A percentile compares a stretch with the other conserved stretches of the same genome.
Conservation (phyloP, 1,140 invertebrate species). For the Diabrotica undecimpunctata region DNA sequence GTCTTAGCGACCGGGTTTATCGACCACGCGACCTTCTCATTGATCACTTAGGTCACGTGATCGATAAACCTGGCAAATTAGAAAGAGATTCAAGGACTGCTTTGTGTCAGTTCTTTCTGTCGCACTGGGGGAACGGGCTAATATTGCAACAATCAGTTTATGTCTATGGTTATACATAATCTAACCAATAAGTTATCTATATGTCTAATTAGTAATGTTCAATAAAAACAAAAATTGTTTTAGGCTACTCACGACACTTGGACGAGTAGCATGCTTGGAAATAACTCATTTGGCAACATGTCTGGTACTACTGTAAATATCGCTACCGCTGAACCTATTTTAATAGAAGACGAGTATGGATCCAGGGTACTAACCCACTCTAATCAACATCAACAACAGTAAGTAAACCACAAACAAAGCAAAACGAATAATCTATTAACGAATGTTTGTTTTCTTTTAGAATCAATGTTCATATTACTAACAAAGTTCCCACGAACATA, state of each 20-base stretch:
- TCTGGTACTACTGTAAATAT: conserved; percentile 53
- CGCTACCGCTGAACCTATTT: conserved; percentile 54
- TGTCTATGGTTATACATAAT: too few relatives aligned
- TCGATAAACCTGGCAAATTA: too few relatives aligned
- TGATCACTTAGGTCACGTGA: too few relatives aligned
- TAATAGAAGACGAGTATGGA: conserved; percentile 71
- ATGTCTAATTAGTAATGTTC: too few relatives aligned
- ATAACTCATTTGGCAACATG: conserved; percentile 40
- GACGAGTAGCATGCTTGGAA: conserved; percentile 50
- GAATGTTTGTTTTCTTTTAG: conserved; percentile 24
- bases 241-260: conserved; percentile 59
- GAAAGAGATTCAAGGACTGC: too few relatives aligned
- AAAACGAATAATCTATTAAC: neutral
- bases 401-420: conserved; percentile 15
- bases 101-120: too few relatives aligned
- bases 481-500: conserved; percentile 31
- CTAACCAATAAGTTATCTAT: too few relatives aligned
- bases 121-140: too few relatives aligned
- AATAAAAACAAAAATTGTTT: neutral
- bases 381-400: conserved; percentile 39
- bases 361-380: conserved; percentile 45
- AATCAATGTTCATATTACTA: conserved; percentile 36
- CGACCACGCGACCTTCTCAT: too few relatives aligned
- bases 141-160: too few relatives aligned
- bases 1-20: too few relatives aligned